Percentiles rank a stretch among this genome's conserved stretches.
These are phyloP conservation scores for Patella pellucida DNA, from an alignment of 2,888 invertebrate genomes.

Conservation along the genomic window DNA sequence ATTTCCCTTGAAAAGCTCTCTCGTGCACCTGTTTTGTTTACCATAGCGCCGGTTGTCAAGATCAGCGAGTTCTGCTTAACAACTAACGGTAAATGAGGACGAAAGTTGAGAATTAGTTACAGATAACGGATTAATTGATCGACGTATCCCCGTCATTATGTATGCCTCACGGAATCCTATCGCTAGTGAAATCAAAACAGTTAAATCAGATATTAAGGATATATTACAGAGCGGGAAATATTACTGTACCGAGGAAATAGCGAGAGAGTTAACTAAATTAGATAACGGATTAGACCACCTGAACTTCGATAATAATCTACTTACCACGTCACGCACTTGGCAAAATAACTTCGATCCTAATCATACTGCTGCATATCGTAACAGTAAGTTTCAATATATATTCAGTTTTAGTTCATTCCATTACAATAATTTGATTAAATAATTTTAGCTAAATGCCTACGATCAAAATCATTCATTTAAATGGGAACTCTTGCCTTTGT, in stretches of 20 bases:
- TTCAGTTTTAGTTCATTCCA: neutral
- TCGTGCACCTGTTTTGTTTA: constrained; percentile 22
- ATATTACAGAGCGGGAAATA: constrained; percentile 58
- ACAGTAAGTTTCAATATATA: constrained; percentile 32
- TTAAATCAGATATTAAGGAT: constrained; percentile 48
- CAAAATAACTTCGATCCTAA: constrained; percentile 42
- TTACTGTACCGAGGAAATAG: constrained; percentile 66
- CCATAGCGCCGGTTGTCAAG: constrained; percentile 14
- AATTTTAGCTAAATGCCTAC: too few species aligned
- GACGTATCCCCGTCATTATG: neutral
- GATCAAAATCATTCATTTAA: too few species aligned
- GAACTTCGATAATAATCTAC: constrained; percentile 60
- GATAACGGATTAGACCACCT: constrained; percentile 65
- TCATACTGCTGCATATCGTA: constrained; percentile 32
- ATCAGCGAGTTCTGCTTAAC: neutral
- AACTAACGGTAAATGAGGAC: constrained; percentile 17
- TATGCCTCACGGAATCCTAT: constrained; percentile 19
- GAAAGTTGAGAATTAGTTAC: neutral
- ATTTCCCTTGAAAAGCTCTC: constrained; percentile 15
- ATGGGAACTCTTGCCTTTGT: too few species aligned
- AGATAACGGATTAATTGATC: neutral
- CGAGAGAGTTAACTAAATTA: constrained; percentile 57
- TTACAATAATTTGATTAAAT: too few species aligned
- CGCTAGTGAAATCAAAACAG: constrained; percentile 32
- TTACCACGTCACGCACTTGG: constrained; percentile 57